These are phyloP conservation scores for Valencia hispanica DNA, from an alignment of 2,797 vertebrate species.

Conservation along the genomic window DNA sequence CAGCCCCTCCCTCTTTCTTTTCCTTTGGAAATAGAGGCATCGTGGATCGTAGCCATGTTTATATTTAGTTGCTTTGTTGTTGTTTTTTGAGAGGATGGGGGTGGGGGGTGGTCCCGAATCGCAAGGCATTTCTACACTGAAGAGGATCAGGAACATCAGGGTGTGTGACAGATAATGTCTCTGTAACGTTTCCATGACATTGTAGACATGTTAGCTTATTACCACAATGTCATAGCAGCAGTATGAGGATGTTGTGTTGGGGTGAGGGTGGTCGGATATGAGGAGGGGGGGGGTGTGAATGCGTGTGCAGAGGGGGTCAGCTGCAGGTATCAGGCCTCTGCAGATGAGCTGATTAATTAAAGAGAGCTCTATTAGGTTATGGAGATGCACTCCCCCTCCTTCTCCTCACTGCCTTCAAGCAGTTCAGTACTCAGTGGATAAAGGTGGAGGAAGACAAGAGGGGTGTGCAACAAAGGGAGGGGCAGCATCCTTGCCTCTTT, in stretches of 20 bases:
- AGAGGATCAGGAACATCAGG: constrained; percentile 85
- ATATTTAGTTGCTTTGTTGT: constrained; percentile 37
- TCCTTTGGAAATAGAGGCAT: constrained; percentile 55
- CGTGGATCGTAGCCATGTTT: constrained; percentile 56
- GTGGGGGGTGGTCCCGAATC: background rate
- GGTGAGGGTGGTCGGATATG: constrained; percentile 43
- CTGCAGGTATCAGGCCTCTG: constrained; percentile 79
- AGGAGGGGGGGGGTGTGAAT: background rate
- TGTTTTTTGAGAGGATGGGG: background rate
- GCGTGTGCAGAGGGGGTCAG: constrained; percentile 33
- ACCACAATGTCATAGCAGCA: constrained; percentile 81
- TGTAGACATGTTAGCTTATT: constrained; percentile 83
- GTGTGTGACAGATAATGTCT: constrained; percentile 81
- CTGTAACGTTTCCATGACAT: constrained; percentile 80
- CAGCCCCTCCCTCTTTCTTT: constrained; percentile 31
- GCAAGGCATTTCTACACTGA: constrained; percentile 44
- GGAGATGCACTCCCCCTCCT: constrained; percentile 64
- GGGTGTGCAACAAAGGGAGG: constrained; percentile 31
- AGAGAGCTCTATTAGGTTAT: constrained; percentile 81
- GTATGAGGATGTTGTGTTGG: constrained; percentile 75
- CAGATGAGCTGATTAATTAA: constrained; percentile 85
- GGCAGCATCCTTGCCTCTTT: constrained; percentile 72
- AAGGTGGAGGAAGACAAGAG: constrained; percentile 55
- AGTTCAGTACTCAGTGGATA: constrained; percentile 59
- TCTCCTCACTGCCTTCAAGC: constrained; percentile 19